phyloP scores from a whole-genome alignment of 2,113 vertebrate genomes.

The western clawed frog (Xenopus tropicalis) region DNA sequence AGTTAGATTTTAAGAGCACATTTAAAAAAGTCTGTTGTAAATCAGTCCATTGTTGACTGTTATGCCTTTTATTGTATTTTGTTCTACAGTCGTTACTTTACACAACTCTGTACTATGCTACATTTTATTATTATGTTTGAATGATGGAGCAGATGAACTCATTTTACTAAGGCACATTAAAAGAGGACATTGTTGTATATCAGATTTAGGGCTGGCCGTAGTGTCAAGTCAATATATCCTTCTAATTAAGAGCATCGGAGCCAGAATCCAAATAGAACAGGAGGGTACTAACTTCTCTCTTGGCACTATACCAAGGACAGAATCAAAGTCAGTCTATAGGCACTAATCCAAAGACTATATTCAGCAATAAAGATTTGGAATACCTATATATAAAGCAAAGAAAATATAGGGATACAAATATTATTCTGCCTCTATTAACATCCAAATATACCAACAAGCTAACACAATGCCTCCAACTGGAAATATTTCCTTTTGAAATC shows the following conservation, averaged over 20 bases:
- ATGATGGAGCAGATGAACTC: constrained; percentile 31
- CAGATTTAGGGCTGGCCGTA: constrained; percentile 34
- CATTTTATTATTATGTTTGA: constrained; percentile 33
- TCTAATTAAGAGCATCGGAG: constrained; percentile 40
- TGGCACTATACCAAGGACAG: constrained; percentile 38
- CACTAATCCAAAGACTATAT: constrained; percentile 41
- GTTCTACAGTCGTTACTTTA: background rate
- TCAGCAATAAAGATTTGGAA: constrained; percentile 18
- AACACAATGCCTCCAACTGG: too few relatives aligned
- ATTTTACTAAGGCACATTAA: constrained; percentile 34
- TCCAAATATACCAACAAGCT: too few relatives aligned
- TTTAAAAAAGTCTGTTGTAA: constrained; percentile 16
- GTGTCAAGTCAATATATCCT: constrained; percentile 45
- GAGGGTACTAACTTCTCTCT: constrained; percentile 39
- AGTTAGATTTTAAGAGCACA: constrained; percentile 16
- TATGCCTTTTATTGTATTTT: constrained; percentile 18
- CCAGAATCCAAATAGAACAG: constrained; percentile 42
- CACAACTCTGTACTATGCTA: background rate
- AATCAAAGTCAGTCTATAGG: constrained; percentile 44
- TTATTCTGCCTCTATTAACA: too few relatives aligned
- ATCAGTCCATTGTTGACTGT: constrained; percentile 23
- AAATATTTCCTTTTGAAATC: too few relatives aligned
- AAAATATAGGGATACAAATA: too few relatives aligned
- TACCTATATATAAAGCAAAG: constrained; percentile 17
- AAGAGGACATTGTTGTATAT: constrained; percentile 36